These are phyloP conservation scores for Psilopogon haemacephalus DNA, from an alignment of 2,113 vertebrate genomes.

Conservation along the genomic window DNA sequence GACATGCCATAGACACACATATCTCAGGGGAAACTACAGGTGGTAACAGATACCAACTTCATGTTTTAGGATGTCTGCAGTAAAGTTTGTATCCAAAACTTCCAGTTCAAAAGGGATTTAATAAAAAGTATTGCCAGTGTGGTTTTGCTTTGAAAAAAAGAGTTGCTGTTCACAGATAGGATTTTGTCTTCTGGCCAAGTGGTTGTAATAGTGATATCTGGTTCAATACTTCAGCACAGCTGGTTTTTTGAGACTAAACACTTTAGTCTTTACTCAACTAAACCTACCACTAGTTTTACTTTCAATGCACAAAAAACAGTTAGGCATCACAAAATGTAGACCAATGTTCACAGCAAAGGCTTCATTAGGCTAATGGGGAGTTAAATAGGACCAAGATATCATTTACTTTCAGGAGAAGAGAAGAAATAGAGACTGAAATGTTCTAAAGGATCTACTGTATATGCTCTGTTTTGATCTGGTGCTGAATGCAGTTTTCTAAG, in stretches of 20 bases:
- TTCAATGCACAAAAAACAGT: neutral
- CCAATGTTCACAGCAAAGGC: neutral
- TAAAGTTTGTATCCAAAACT: neutral
- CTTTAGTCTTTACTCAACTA: neutral
- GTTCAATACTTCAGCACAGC: slow-evolving; percentile 7
- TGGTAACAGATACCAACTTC: slow-evolving; percentile 7
- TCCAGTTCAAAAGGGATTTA: neutral
- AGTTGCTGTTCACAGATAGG: slow-evolving; percentile 20
- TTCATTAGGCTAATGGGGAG: neutral
- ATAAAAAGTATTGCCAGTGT: neutral
- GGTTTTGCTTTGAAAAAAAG: slow-evolving; percentile 19
- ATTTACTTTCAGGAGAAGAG: neutral
- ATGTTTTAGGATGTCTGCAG: neutral
- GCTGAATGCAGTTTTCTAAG: neutral
- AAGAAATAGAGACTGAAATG: neutral
- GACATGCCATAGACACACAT: neutral
- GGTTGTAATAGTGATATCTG: neutral
- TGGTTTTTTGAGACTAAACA: neutral
- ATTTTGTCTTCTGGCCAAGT: slow-evolving; percentile 24
- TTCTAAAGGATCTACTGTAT: neutral
- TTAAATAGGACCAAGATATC: neutral
- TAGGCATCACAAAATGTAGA: neutral
- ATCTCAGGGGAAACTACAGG: slow-evolving; percentile 17
- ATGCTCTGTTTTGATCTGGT: neutral
- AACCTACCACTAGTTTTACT: neutral